A percentile compares a stretch with the other conserved stretches of the same genome.
These are phyloP conservation scores for Triops cancriformis DNA, from an alignment of 1,140 invertebrate species.

Conservation along the genomic window DNA sequence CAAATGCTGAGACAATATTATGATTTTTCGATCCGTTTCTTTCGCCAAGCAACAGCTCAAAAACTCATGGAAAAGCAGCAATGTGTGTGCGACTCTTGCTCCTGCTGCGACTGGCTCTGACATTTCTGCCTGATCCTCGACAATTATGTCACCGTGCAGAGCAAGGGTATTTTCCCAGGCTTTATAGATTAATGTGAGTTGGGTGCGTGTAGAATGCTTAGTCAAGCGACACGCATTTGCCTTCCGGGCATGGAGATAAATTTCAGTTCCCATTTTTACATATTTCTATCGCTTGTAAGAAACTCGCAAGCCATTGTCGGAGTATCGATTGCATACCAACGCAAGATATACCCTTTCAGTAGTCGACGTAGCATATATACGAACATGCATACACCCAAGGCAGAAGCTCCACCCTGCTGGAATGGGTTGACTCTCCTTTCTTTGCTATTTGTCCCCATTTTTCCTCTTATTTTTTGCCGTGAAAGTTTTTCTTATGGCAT, in stretches of 20 bases:
- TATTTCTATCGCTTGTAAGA: neutral
- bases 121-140: neutral
- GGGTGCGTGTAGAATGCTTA: neutral
- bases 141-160: neutral
- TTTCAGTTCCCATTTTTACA: neutral
- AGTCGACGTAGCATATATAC: neutral
- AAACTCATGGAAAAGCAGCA: neutral
- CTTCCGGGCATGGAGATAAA: neutral
- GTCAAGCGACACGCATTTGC: neutral
- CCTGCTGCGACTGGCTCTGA: neutral
- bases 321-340: slow-evolving; percentile 1
- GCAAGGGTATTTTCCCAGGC: neutral
- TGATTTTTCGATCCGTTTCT: neutral
- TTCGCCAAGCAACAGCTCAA: neutral
- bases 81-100: neutral
- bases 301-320: neutral
- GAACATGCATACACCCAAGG: neutral
- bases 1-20: slow-evolving; percentile 8
- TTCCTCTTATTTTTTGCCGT: neutral
- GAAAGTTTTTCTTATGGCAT: neutral
- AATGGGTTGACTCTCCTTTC: neutral
- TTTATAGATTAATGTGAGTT: slow-evolving; percentile 8
- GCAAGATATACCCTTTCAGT: neutral
- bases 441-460: neutral
- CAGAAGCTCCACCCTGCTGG: neutral